phyloP scores from a whole-genome alignment of 1,140 invertebrate genomes.

The Aphelinus certus region DNA sequence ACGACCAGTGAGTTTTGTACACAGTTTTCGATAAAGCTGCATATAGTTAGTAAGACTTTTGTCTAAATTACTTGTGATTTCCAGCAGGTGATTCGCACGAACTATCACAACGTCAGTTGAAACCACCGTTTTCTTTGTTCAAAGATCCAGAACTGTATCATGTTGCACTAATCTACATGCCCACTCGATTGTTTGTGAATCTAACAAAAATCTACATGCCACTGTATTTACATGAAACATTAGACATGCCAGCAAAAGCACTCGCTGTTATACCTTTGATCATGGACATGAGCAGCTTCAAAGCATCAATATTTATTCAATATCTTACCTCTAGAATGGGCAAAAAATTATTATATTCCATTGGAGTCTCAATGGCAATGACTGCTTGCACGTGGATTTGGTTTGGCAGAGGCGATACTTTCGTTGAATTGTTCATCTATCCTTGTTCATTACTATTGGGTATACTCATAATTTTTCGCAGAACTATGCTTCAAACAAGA shows the following conservation, averaged over 20 bases:
- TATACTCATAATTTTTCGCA: conserved; percentile 47
- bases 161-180: conserved; percentile 89
- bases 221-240: conserved; percentile 85
- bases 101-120: conserved; percentile 35
- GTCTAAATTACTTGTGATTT: conserved; percentile 47
- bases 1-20: neutral
- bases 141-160: conserved; percentile 71
- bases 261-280: conserved; percentile 88
- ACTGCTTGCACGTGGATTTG: conserved; percentile 77
- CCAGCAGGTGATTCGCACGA: conserved; percentile 41
- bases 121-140: conserved; percentile 48
- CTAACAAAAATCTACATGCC: conserved; percentile 91
- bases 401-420: conserved; percentile 69
- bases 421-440: conserved; percentile 77
- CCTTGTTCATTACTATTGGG: conserved; percentile 79
- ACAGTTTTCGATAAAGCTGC: no score
- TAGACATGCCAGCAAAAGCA: conserved; percentile 78
- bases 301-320: conserved; percentile 78
- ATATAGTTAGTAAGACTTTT: no score
- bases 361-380: conserved; percentile 74
- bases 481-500: no score
- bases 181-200: conserved; percentile 88
- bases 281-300: conserved; percentile 86
- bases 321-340: conserved; percentile 74
- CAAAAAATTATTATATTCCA: conserved; percentile 75